Evolutionary conservation across 1,140 invertebrate genomes (phyloP), one percentile per base, ranked within the genome.

Genomic region (Halictus rubicundus): DNA sequence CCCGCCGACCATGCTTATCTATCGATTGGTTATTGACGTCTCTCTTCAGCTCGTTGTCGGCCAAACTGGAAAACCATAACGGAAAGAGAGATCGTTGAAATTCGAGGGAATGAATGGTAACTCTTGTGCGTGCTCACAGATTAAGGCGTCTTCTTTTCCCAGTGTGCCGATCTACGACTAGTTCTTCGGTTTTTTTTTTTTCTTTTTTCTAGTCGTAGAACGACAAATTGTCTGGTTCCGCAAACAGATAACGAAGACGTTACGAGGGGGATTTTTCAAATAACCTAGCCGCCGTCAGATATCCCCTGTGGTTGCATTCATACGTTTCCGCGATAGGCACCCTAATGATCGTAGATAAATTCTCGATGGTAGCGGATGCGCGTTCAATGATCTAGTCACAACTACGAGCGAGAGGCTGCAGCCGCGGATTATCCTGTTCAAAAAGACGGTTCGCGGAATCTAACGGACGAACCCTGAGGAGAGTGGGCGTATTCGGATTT

Each of bases 11-110:
- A 69, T 76, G 85, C 87, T 92, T 92, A 92, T 92, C 90, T 90
- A 89, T 92, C 89, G 89, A 92, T 92, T 91, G 81, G 76, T 74
- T 88, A 91, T 89, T 86, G 88, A 86, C 61, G 80, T 82, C 81
- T 60, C 65, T 25, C 23, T 68, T 23, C 42, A 6, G 10, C 5
- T 14, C 1, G 65, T 21, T 46, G 37, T 49, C 37, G 25, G n/a
- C 16, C 39, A 70, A 86, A 52, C 16, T 16, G 19, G 68, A 73
- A 63, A 64, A 82, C 12, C 49, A 42, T 76, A 69, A 68, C 71
- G 59, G 64, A 81, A 73, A 78, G 42, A 59, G n/a, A 66, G 59
- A 39, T 52, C 71, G 81, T 80, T 68, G 37, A 68, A 71, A 76
- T 69, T 74, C 75, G 25, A 64, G 27, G 61, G 54, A 54, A 70